These are phyloP conservation scores for Mormyrus iriodes DNA, from an alignment of 2,113 vertebrate genomes.

Conservation along the genomic window DNA sequence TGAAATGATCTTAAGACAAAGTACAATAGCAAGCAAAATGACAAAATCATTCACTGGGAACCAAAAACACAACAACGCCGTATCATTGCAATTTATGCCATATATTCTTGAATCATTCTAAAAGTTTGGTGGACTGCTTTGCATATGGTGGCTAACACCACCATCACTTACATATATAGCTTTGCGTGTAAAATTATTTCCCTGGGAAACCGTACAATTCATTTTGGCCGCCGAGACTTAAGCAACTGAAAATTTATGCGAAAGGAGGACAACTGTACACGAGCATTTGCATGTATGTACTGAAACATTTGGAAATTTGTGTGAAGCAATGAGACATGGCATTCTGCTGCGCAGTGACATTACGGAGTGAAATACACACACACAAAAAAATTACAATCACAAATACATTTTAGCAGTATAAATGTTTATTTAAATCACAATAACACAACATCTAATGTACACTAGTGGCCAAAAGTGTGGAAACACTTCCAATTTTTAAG, in stretches of 20 bases:
- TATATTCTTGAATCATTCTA: neutral
- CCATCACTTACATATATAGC: neutral
- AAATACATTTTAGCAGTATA: conserved; percentile 23
- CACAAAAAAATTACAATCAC: neutral
- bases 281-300: neutral
- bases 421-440: conserved; percentile 51
- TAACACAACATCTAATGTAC: conserved; percentile 41
- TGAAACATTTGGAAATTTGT: neutral
- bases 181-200: neutral
- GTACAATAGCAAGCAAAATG: neutral
- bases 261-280: neutral
- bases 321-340: neutral
- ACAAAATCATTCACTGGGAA: neutral
- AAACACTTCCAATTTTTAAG: conserved; percentile 46
- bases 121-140: neutral
- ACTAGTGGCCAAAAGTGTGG: neutral
- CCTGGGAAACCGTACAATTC: neutral
- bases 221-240: neutral
- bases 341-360: neutral
- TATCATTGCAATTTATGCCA: neutral
- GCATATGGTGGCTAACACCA: neutral
- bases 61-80: neutral
- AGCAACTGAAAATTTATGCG: neutral
- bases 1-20: neutral
- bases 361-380: neutral